Evolutionary conservation across 2,113 vertebrate genomes (phyloP).

Genomic region (Pluvialis apricaria): DNA sequence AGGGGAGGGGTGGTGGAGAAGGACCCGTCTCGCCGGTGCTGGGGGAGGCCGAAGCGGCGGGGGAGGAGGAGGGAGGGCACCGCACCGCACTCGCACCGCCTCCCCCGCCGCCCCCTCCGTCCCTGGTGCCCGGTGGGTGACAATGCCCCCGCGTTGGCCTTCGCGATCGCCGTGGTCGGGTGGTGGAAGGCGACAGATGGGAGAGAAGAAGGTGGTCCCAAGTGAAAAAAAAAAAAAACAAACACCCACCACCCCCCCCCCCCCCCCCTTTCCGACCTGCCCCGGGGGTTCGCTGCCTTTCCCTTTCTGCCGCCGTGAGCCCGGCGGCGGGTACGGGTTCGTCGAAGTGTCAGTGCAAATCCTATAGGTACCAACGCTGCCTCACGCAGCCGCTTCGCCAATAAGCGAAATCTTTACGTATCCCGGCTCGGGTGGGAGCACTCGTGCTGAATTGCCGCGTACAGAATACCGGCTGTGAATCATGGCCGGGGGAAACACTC

Average conservation of each 20-base stretch:
- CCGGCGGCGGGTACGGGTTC: background rate
- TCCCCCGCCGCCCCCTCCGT: background rate
- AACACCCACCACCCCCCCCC: too few relatives aligned
- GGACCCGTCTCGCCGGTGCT: background rate
- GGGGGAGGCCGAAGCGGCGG: background rate
- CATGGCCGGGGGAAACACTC: background rate
- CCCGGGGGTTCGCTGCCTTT: background rate
- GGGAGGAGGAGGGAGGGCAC: background rate
- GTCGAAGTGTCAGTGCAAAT: background rate
- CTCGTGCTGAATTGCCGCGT: background rate
- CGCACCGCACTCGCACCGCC: background rate
- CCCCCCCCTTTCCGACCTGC: background rate
- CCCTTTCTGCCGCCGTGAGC: fast-evolving
- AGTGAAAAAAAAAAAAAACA: background rate
- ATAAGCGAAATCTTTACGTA: background rate
- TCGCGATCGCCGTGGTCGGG: background rate
- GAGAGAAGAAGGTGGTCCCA: too few relatives aligned
- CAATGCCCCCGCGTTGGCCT: background rate
- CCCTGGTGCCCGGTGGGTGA: background rate
- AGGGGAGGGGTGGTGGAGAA: background rate
- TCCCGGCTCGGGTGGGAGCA: background rate
- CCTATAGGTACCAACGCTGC: background rate
- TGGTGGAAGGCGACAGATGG: background rate
- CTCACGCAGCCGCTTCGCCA: background rate
- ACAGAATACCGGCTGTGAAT: background rate